phyloP scores from a whole-genome alignment of 2,888 invertebrate genomes.

The Yponomeuta cagnagella region DNA sequence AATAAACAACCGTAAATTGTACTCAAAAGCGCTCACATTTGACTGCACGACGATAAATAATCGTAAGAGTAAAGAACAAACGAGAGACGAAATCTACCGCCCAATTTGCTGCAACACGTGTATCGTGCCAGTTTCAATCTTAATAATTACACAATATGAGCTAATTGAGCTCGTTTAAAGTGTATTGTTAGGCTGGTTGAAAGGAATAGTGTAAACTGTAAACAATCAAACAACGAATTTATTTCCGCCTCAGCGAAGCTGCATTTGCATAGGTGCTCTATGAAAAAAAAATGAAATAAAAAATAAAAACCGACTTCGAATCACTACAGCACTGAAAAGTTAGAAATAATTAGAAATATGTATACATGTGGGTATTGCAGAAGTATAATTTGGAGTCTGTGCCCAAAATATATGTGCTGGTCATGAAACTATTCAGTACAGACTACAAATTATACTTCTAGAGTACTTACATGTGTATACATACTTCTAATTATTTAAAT shows the following conservation, averaged over 20 bases:
- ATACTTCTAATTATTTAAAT: too few relatives aligned
- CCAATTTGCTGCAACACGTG: not conserved
- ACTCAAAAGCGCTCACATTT: slow-evolving; percentile 20
- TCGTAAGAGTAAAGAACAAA: slow-evolving; percentile 19
- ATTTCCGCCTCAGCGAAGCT: not conserved
- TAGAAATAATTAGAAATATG: too few relatives aligned
- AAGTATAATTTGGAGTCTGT: too few relatives aligned
- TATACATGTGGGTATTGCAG: too few relatives aligned
- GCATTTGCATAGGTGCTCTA: slow-evolving; percentile 1
- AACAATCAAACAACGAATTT: slow-evolving; percentile 4
- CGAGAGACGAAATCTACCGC: slow-evolving; percentile 12
- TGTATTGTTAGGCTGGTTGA: not conserved
- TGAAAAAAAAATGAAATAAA: too few relatives aligned
- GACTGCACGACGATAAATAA: slow-evolving; percentile 22
- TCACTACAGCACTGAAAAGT: too few relatives aligned
- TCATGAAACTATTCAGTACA: too few relatives aligned
- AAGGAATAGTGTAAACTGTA: not conserved
- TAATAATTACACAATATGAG: not conserved
- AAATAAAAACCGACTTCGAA: too few relatives aligned
- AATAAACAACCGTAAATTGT: slow-evolving; percentile 22
- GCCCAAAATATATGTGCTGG: too few relatives aligned
- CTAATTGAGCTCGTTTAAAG: not conserved
- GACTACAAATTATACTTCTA: too few relatives aligned
- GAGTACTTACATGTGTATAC: too few relatives aligned
- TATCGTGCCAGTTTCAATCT: not conserved